These are phyloP conservation scores for Aldabrachelys gigantea DNA, from an alignment of 2,113 vertebrate species.

Conservation along the genomic window DNA sequence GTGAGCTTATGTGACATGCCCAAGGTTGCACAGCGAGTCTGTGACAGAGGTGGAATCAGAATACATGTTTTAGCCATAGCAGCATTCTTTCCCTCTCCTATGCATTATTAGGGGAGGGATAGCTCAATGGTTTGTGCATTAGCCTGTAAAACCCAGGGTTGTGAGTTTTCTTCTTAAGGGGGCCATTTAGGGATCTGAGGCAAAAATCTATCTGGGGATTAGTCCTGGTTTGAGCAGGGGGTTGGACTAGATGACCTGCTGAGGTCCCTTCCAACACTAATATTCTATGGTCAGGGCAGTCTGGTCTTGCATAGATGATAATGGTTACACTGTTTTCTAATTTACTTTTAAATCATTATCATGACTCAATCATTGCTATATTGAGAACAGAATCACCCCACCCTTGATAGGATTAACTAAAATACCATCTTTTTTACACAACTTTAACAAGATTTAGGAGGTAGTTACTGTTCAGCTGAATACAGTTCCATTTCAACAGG, in stretches of 20 bases:
- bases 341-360: background rate
- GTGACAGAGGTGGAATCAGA: background rate
- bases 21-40: background rate
- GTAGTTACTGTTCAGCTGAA: background rate
- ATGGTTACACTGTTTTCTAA: background rate
- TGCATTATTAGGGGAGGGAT: background rate
- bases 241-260: too few relatives aligned
- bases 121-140: too few relatives aligned
- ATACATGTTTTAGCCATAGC: background rate
- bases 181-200: too few relatives aligned
- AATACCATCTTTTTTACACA: background rate
- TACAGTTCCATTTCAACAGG: background rate
- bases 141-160: too few relatives aligned
- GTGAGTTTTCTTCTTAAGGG: too few relatives aligned
- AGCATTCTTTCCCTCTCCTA: background rate
- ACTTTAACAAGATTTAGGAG: background rate
- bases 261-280: too few relatives aligned
- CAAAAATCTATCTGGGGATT: too few relatives aligned
- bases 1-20: background rate
- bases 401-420: background rate
- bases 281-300: background rate
- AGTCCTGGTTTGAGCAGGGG: too few relatives aligned
- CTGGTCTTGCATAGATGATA: background rate
- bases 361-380: background rate
- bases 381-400: background rate